Evolutionary conservation across 2,797 vertebrate species (phyloP).

Genomic region (Onychomys arenicola): DNA sequence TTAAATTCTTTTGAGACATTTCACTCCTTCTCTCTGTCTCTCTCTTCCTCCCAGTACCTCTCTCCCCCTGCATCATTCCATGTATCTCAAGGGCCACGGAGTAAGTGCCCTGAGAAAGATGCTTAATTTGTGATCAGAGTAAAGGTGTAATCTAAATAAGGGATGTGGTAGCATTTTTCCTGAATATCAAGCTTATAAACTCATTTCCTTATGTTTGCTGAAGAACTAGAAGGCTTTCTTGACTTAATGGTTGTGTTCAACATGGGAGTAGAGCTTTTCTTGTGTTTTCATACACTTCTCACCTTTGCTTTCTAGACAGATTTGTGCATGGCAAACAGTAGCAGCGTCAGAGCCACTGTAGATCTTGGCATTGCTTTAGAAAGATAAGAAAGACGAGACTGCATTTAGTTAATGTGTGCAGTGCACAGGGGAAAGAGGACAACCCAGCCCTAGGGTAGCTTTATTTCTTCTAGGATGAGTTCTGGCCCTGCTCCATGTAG

Average conservation of each 20-base stretch:
- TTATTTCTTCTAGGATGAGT: not conserved
- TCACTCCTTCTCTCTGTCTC: not conserved
- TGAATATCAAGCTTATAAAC: not conserved
- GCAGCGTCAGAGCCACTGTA: rapidly evolving
- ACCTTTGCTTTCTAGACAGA: not conserved
- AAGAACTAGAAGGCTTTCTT: not conserved
- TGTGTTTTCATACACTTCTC: not conserved
- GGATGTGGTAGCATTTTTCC: not conserved
- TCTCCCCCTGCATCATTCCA: not conserved
- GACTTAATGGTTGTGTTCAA: not conserved
- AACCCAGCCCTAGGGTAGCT: not conserved
- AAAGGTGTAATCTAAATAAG: not conserved
- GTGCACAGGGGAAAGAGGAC: not conserved
- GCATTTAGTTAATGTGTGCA: not conserved
- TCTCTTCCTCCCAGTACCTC: not conserved
- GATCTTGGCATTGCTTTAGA: not conserved
- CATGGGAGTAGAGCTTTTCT: not conserved
- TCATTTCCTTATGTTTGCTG: not conserved
- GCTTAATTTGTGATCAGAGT: not conserved
- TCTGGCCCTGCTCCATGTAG: not conserved
- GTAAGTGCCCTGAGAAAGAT: not conserved
- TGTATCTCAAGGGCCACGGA: not conserved
- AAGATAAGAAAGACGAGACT: not conserved
- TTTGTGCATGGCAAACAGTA: not conserved
- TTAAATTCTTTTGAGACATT: not conserved